These are phyloP conservation scores for Smittia aterrima DNA, from an alignment of 2,888 invertebrate genomes.

Conservation along the genomic window DNA sequence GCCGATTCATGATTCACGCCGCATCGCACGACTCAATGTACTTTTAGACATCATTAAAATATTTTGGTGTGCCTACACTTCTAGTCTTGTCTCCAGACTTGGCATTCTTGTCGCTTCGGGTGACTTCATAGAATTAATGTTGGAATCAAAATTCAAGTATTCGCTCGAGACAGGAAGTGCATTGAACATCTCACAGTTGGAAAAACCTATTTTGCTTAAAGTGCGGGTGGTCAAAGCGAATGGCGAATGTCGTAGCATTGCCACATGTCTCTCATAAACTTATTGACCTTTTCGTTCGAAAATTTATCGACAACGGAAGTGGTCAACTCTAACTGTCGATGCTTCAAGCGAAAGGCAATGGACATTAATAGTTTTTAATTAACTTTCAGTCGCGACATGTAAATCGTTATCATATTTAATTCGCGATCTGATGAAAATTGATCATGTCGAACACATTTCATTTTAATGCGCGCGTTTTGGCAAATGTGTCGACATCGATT, in stretches of 20 bases:
- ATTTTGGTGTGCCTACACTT: neutral
- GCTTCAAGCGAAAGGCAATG: too few relatives aligned
- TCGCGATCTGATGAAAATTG: neutral
- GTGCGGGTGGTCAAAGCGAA: neutral
- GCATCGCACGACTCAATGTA: neutral
- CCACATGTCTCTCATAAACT: neutral
- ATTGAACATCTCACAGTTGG: neutral
- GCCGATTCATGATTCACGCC: neutral
- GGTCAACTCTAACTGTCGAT: too few relatives aligned
- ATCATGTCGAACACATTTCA: neutral
- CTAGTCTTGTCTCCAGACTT: neutral
- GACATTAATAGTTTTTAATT: neutral
- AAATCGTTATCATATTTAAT: neutral
- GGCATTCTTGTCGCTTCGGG: neutral
- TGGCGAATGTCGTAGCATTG: neutral
- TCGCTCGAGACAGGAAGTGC: constrained; percentile 1
- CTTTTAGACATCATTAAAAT: constrained; percentile 12
- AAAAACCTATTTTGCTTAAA: neutral
- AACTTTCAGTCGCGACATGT: neutral
- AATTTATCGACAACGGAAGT: neutral
- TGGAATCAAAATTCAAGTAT: neutral
- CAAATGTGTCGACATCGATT: neutral
- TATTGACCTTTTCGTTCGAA: neutral
- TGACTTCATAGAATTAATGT: neutral
- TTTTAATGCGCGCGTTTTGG: neutral